A percentile compares a stretch with the other conserved stretches of the same genome.
phyloP scores from a whole-genome alignment of 35 echinoderm and acorn worm species.

The Diadema setosum region DNA sequence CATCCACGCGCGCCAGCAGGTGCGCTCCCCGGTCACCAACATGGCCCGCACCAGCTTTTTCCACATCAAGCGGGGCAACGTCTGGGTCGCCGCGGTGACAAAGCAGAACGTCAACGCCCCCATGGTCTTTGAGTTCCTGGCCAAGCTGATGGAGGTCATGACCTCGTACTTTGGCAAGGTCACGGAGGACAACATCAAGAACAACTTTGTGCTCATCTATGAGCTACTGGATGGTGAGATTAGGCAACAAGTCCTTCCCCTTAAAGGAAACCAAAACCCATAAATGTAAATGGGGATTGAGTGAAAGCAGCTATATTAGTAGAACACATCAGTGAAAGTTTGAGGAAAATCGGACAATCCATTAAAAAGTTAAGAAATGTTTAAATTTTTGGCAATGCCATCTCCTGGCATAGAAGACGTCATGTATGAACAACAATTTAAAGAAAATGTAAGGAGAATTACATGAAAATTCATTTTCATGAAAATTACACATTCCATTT shows the following conservation, averaged over 20 bases:
- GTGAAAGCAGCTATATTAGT: no score
- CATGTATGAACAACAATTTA: no score
- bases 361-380: no score
- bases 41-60: conserved; percentile 97
- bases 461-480: no score
- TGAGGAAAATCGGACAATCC: no score
- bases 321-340: no score
- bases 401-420: no score
- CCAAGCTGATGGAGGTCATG: conserved; percentile 88
- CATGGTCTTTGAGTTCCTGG: conserved; percentile 99
- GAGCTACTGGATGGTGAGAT: conserved; percentile 91
- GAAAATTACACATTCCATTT: no score
- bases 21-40: conserved; percentile 96
- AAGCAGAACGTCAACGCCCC: conserved; percentile 97
- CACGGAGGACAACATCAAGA: conserved; percentile 98
- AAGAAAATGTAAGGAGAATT: no score
- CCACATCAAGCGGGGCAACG: conserved; percentile 97
- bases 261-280: no score
- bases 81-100: conserved; percentile 95
- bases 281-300: no score
- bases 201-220: conserved; percentile 99
- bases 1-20: conserved; percentile 96
- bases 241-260: neutral
- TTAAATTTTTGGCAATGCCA: no score
- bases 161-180: conserved; percentile 97